Conservation (phyloP, 2,888 invertebrate species). For the Sericinus montela region DNA sequence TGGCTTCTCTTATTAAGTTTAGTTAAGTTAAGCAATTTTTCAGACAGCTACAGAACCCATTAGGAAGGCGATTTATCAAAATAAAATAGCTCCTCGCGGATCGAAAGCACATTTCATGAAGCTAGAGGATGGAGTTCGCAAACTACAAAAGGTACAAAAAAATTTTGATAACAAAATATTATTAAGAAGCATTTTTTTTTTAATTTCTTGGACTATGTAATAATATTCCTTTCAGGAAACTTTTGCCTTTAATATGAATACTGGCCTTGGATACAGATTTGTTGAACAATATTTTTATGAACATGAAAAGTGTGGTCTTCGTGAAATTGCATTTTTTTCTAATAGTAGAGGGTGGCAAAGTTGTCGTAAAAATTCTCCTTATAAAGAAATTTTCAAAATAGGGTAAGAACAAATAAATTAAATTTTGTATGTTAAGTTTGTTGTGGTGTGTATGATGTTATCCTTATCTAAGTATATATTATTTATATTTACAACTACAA, state of each 20-base stretch:
- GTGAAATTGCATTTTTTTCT: constrained; percentile 78
- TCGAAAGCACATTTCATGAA: constrained; percentile 75
- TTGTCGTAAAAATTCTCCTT: constrained; percentile 77
- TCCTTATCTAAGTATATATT: too few relatives aligned
- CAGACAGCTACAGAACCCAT: constrained; percentile 69
- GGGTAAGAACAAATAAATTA: constrained; percentile 53
- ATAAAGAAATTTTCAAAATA: constrained; percentile 78
- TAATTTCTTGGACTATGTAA: constrained; percentile 35
- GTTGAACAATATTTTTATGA: constrained; percentile 81
- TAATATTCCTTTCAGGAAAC: constrained; percentile 67
- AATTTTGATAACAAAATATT: background rate
- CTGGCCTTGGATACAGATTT: constrained; percentile 78
- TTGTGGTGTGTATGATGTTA: too few relatives aligned
- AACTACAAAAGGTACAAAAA: constrained; percentile 59
- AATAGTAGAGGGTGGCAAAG: constrained; percentile 74
- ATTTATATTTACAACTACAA: too few relatives aligned
- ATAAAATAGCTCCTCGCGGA: constrained; percentile 80
- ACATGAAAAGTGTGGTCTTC: constrained; percentile 84
- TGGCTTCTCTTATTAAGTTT: too few relatives aligned
- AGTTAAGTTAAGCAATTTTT: constrained; percentile 21
- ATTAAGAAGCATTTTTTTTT: background rate
- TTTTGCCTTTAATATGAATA: constrained; percentile 82
- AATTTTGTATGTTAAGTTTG: background rate
- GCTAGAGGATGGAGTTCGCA: constrained; percentile 79
- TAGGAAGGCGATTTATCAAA: constrained; percentile 78